phyloP scores from a whole-genome alignment of 2,113 vertebrate genomes.

The Myodes glareolus region DNA sequence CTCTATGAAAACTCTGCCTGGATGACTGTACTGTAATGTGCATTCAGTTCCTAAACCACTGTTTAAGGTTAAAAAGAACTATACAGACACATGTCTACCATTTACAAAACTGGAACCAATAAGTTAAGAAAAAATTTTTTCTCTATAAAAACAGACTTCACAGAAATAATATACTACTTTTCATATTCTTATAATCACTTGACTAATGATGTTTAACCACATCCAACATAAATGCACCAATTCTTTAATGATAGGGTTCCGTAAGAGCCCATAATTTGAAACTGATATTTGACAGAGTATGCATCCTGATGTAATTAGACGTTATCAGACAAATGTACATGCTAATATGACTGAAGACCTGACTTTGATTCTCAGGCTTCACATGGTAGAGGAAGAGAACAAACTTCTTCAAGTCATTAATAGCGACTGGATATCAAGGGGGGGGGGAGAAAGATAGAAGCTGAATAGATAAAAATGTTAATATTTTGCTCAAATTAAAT shows the following conservation, averaged over 20 bases:
- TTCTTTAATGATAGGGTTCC: neutral
- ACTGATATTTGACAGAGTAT: neutral
- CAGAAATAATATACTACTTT: neutral
- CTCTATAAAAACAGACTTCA: neutral
- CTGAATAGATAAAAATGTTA: neutral
- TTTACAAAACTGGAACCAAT: neutral
- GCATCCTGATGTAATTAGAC: neutral
- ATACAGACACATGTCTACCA: accelerated
- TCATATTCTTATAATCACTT: neutral
- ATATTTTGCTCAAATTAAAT: neutral
- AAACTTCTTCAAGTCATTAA: neutral
- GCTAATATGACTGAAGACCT: neutral
- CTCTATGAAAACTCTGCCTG: neutral
- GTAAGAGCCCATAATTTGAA: neutral
- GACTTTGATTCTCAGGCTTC: neutral
- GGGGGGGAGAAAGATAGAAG: neutral
- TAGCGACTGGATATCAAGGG: neutral
- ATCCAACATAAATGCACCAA: neutral
- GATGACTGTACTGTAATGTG: neutral
- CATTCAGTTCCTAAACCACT: neutral
- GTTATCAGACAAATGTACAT: neutral
- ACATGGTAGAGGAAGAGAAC: neutral
- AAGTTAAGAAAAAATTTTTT: neutral
- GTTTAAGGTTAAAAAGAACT: neutral
- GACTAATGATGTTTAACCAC: neutral